Evolutionary conservation across 2,888 invertebrate species (phyloP).

Genomic region (Clitarchus hookeri): DNA sequence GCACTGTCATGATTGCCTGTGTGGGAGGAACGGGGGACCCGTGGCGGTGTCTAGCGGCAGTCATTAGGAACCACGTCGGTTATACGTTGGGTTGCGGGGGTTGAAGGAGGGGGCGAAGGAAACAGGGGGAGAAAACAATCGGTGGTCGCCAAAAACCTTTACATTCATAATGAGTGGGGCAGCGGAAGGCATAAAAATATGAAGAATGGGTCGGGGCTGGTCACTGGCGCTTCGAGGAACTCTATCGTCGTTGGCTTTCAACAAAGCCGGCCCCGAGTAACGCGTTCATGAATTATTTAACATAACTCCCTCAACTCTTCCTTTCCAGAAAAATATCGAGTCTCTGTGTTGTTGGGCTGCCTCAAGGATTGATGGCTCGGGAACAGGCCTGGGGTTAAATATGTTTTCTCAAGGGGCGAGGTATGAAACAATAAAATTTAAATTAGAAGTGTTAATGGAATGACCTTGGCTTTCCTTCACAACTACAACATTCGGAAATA

Average conservation of each 20-base stretch:
- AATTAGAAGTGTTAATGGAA: neutral
- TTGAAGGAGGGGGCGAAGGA: neutral
- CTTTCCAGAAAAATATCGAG: neutral
- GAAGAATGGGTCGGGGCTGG: conserved; percentile 4
- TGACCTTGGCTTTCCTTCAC: neutral
- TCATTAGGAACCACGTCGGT: neutral
- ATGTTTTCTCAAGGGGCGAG: neutral
- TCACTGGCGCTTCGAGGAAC: neutral
- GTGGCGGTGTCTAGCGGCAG: neutral
- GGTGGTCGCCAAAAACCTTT: conserved; percentile 25
- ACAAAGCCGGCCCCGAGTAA: neutral
- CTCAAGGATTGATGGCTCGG: neutral
- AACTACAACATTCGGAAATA: neutral
- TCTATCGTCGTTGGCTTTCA: neutral
- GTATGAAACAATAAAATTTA: conserved; percentile 5
- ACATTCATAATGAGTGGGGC: conserved; percentile 19
- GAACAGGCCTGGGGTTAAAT: neutral
- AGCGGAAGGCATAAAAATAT: conserved; percentile 8
- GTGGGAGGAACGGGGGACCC: no score
- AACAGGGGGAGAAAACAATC: neutral
- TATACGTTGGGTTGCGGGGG: neutral
- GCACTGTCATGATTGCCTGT: no score
- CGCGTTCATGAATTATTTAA: conserved; percentile 2
- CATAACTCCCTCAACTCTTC: neutral
- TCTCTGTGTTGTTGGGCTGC: neutral